Conservation (phyloP, 2,113 vertebrate genomes). For the Oreotrochilus melanogaster region DNA sequence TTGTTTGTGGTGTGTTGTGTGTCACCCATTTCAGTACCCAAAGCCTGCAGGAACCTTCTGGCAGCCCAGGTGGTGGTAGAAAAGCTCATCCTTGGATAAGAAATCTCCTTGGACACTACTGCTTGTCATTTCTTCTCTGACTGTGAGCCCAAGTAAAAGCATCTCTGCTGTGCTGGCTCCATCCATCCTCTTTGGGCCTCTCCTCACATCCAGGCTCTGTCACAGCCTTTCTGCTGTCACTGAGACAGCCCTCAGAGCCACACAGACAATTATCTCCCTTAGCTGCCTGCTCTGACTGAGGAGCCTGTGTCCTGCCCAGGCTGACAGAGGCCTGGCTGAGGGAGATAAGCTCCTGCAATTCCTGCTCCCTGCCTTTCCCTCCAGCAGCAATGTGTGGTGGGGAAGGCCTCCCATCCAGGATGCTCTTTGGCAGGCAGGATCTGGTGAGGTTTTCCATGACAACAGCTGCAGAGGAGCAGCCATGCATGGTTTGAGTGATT, state of each 20-base stretch:
- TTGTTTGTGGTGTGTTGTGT: background rate
- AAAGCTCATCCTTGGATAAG: background rate
- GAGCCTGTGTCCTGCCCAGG: background rate
- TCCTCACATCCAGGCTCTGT: background rate
- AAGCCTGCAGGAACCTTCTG: background rate
- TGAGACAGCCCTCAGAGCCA: background rate
- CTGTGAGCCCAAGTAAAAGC: background rate
- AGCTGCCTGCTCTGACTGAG: slow-evolving; percentile 26
- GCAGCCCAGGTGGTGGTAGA: background rate
- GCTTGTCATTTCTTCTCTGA: background rate
- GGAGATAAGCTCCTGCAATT: slow-evolving; percentile 59
- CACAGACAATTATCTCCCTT: background rate
- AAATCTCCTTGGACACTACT: background rate
- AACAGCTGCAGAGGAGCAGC: slow-evolving; percentile 25
- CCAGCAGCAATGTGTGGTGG: background rate
- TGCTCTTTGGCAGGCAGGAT: slow-evolving; percentile 18
- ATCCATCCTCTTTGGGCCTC: background rate
- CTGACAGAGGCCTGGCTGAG: slow-evolving; percentile 50
- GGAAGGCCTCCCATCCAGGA: slow-evolving; percentile 4
- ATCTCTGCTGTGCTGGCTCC: background rate
- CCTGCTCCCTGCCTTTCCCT: background rate
- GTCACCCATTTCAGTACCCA: background rate
- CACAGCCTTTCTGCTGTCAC: background rate
- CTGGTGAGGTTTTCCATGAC: slow-evolving; percentile 50
- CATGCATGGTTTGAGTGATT: background rate